Evolutionary conservation across 2,113 vertebrate genomes (phyloP), one percentile per base, ranked within the genome.

Genomic region (Machaerirhynchus nigripectus): DNA sequence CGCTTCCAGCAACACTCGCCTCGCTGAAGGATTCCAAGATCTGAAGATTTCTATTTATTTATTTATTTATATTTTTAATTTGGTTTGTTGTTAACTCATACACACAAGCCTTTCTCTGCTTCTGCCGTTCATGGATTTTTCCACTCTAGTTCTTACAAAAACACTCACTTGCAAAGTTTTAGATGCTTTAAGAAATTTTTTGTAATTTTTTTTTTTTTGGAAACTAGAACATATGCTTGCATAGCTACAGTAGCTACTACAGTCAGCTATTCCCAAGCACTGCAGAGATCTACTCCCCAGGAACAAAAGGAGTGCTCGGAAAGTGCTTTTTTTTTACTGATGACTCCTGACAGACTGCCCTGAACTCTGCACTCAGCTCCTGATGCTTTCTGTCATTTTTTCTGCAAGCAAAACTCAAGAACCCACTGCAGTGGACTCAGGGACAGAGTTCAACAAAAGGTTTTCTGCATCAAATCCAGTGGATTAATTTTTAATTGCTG

Each of bases 401-500:
- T 42, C 71, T 78, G 59, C 61, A 75, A 56, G 18, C 35, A 77
- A 88, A 30, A 59, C 35, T 70, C 33, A 84, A 75, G 50, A 84
- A 47, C 27, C n/a, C 47, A 35, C 47, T 46, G 28, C 60, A 78
- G 2, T 4, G n/a, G 42, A 74, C 40, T 50, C 16, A 0, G 37
- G n/a, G 64, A 56, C 35, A 81, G 83, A 92, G 86, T 60, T 94
- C 76, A 94, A 16, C n/a, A 49, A 61, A 75, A 93, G 28, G 28
- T 89, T 89, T 89, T 78, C 56, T 87, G 68, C 60, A 71, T 49
- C 47, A 67, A 84, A 57, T 49, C 16, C 28, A 70, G 15, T n/a
- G 50, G 92, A 96, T 95, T 95, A 89, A 95, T 84, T 89, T 93
- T 95, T 96, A 95, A 96, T 87, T 10, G 0, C 76, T 57, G 60